These are phyloP conservation scores for Sclerodermus sp. DNA, from an alignment of 2,888 invertebrate genomes.

Conservation along the genomic window DNA sequence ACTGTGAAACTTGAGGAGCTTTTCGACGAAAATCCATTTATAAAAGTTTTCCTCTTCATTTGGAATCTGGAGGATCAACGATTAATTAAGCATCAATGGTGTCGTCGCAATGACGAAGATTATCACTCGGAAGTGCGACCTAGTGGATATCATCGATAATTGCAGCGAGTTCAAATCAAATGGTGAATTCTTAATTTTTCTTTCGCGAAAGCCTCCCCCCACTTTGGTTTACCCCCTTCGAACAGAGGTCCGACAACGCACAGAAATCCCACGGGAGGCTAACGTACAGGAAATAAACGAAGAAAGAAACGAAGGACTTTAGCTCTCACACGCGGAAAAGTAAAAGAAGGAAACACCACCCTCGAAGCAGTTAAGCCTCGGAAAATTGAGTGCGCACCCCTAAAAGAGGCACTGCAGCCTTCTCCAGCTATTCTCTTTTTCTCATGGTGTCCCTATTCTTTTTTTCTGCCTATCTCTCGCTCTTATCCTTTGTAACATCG, in stretches of 20 bases:
- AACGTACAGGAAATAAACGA: conserved; percentile 1
- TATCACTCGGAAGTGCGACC: no score
- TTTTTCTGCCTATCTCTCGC: not conserved
- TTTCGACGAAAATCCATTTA: no score
- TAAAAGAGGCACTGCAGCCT: conserved; percentile 23
- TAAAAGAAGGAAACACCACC: conserved; percentile 4
- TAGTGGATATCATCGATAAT: no score
- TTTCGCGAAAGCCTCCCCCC: no score
- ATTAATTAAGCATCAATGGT: no score
- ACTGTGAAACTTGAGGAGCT: no score
- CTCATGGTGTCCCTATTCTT: conserved; percentile 6
- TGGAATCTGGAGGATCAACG: no score
- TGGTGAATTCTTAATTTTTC: no score
- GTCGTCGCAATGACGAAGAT: no score
- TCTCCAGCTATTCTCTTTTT: not conserved
- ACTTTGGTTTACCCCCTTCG: conserved; percentile 2
- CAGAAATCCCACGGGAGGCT: conserved; percentile 1
- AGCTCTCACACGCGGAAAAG: conserved; percentile 2
- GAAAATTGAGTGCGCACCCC: conserved; percentile 52
- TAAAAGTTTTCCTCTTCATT: no score
- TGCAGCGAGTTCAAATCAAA: no score
- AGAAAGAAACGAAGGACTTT: conserved; percentile 8
- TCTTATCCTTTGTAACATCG: not conserved
- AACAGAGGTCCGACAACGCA: not conserved
- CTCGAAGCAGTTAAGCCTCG: conserved; percentile 45